These are phyloP conservation scores for Andrena chrysosceles DNA, from an alignment of 2,888 invertebrate genomes.

Conservation along the genomic window DNA sequence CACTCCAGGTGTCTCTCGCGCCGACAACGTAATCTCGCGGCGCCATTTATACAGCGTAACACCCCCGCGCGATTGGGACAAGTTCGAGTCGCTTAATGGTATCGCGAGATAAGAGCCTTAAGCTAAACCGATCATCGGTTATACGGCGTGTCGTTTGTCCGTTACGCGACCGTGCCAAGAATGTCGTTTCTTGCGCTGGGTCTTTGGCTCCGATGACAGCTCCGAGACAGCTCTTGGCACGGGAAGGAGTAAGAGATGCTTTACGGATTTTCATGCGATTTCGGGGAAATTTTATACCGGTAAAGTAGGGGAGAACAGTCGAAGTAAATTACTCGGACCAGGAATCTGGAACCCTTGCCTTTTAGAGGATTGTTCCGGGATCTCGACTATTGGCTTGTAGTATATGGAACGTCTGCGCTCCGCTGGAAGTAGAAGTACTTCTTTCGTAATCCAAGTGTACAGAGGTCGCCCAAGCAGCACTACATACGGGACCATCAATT, in stretches of 20 bases:
- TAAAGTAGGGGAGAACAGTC: background rate
- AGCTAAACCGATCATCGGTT: conserved; percentile 55
- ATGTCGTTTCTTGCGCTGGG: conserved; percentile 25
- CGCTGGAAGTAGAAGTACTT: background rate
- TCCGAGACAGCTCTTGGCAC: conserved; percentile 21
- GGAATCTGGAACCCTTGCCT: background rate
- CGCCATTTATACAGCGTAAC: conserved; percentile 16
- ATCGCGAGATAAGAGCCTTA: conserved; percentile 55
- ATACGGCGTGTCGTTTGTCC: conserved; percentile 48
- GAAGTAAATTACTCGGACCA: background rate
- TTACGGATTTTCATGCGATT: conserved; percentile 9
- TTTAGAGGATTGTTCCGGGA: background rate
- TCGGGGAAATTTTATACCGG: background rate
- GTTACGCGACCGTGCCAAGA: conserved; percentile 36
- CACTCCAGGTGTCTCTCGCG: background rate
- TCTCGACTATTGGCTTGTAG: background rate
- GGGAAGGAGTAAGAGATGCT: background rate
- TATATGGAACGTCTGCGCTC: background rate
- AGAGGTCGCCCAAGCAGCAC: too few species aligned
- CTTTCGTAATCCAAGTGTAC: background rate
- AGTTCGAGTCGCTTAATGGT: conserved; percentile 43
- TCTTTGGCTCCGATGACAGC: background rate
- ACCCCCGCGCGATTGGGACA: conserved; percentile 14
- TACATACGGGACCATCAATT: too few species aligned
- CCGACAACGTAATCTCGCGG: conserved; percentile 9